These are phyloP conservation scores for Phalacrocorax aristotelis DNA, from an alignment of 2,113 vertebrate genomes.

Conservation along the genomic window DNA sequence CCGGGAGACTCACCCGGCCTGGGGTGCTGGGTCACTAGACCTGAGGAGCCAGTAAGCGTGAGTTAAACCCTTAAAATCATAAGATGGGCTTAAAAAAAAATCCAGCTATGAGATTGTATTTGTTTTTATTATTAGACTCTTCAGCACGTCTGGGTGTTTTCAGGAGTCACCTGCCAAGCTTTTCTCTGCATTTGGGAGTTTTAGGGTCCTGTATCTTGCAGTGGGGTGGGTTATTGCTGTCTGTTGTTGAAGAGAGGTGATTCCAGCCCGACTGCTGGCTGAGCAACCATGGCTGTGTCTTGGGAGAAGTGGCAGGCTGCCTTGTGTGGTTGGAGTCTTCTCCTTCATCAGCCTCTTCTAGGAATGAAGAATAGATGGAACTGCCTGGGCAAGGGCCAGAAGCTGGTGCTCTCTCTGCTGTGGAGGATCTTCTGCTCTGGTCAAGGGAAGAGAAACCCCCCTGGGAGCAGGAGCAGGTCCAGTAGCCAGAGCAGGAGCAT, in stretches of 20 bases:
- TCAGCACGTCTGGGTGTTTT: neutral
- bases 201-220: neutral
- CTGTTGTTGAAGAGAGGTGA: neutral
- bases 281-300: neutral
- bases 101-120: neutral
- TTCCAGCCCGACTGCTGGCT: neutral
- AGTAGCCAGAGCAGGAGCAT: neutral
- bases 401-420: neutral
- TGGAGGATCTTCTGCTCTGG: neutral
- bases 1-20: neutral
- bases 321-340: neutral
- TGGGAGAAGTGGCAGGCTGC: neutral
- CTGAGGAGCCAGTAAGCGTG: neutral
- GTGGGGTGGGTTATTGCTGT: neutral
- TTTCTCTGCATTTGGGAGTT: neutral
- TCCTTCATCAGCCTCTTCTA: neutral
- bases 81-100: neutral
- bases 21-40: too few relatives aligned
- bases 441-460: neutral
- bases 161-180: neutral
- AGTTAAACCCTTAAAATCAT: neutral
- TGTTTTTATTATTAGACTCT: neutral
- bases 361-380: neutral
- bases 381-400: neutral
- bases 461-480: neutral